Base-by-base conservation (phyloP, 2,888 invertebrate genomes). In the Meteorus cinctellus region DNA sequence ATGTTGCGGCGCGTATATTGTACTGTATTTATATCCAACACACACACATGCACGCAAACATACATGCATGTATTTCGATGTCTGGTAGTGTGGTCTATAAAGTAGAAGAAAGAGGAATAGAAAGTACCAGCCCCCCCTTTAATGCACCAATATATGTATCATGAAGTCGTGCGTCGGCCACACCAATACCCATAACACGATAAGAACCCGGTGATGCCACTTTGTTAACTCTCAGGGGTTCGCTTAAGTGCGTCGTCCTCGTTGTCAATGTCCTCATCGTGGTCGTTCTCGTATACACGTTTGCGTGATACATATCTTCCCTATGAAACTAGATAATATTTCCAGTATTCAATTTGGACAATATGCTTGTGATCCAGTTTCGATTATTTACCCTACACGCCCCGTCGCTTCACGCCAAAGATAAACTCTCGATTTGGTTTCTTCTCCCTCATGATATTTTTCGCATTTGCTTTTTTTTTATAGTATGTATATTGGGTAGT, bases 171-270 rank as follows among this genome's bases (percentile, higher is more conserved):
- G n/a, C 60, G 60, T 74, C 41, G 29, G 59, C 34, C 55, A 63
- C 67, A 41, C 71, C 74, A 75, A 67, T 77, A 78, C 63, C 77
- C 78, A 81, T 82, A 88, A 87, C 86, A 84, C 86, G 89, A 89
- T 89, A 89, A 89, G 89, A 87, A 87, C 84, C 78, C 67, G 86
- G 82, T 85, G 86, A 86, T 55, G 55, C 55, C 88, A 88, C 88
- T 89, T 89, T 88, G 89, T 89, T 88, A 85, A 79, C 77, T 75
- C 74, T 74, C 77, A 81, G 82, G 85, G 84, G 77, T 55, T 82
- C 84, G 85, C 83, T 86, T 88, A 87, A 88, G 87, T 86, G 86
- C 84, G 82, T 85, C 84, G 82, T n/a, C 36, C 29, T 65, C 51
- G 48, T 82, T 83, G n/a, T 55, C 19, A 82, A 41, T 10, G 41